phyloP scores from a whole-genome alignment of 2,888 invertebrate species.

The Leptodirus hochenwartii region DNA sequence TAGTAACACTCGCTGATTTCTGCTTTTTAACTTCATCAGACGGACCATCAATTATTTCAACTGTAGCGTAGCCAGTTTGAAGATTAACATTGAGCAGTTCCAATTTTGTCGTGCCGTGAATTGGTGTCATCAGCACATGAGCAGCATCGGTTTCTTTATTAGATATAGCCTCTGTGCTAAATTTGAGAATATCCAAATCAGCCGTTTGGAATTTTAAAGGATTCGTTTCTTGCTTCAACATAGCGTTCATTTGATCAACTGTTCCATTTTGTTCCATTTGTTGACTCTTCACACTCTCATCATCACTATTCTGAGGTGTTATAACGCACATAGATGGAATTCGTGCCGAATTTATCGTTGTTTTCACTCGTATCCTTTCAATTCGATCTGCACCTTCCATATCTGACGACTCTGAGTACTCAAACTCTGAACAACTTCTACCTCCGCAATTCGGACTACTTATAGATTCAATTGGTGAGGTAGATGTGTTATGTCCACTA shows the following conservation, averaged over 20 bases:
- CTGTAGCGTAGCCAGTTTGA: conserved; percentile 24
- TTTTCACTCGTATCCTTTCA: conserved; percentile 70
- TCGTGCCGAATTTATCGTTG: conserved; percentile 68
- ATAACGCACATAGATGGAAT: conserved; percentile 89
- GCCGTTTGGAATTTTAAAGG: conserved; percentile 15
- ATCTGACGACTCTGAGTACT: conserved; percentile 74
- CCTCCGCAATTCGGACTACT: conserved; percentile 53
- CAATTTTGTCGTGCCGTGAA: conserved; percentile 13
- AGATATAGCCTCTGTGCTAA: conserved; percentile 11
- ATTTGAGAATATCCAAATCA: conserved; percentile 16
- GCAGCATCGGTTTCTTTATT: too few species aligned
- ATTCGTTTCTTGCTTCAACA: too few species aligned
- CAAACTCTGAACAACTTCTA: conserved; percentile 56
- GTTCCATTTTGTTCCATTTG: conserved; percentile 15
- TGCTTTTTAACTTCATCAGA: conserved; percentile 10
- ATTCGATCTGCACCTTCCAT: conserved; percentile 75
- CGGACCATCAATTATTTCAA: conserved; percentile 18
- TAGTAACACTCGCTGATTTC: conserved; percentile 7
- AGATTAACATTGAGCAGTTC: conserved; percentile 24
- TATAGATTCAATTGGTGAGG: conserved; percentile 53
- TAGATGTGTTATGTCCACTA: conserved; percentile 65
- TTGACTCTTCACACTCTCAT: conserved; percentile 43
- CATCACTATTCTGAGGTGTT: conserved; percentile 74
- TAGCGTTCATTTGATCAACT: background rate
- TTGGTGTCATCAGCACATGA: conserved; percentile 8